Percentiles rank a stretch among this genome's conserved stretches.
phyloP scores from a whole-genome alignment of 2,797 vertebrate genomes.

The Sphaeramia orbicularis region DNA sequence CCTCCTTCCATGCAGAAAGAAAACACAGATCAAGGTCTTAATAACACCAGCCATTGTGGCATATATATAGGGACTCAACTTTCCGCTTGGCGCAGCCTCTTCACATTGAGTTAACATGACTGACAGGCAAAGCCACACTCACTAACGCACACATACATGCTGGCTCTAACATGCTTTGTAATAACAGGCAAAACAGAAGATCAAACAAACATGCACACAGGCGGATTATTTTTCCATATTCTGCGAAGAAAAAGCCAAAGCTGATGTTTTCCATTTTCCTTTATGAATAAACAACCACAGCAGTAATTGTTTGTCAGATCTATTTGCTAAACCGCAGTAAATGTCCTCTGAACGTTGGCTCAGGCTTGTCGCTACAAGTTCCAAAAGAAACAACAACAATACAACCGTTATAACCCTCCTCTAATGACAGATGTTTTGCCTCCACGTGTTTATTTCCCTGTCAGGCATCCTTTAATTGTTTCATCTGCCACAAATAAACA shows the following conservation, averaged over 20 bases:
- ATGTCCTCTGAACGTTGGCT: constrained; percentile 9
- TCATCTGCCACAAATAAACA: constrained; percentile 72
- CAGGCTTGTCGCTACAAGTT: constrained; percentile 15
- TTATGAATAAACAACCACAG: constrained; percentile 41
- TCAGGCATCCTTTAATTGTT: constrained; percentile 76
- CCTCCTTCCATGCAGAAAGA: constrained; percentile 71
- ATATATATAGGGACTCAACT: constrained; percentile 72
- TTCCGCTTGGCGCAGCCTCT: constrained; percentile 73
- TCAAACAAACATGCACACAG: constrained; percentile 50
- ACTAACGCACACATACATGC: constrained; percentile 34
- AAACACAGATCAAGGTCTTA: constrained; percentile 78
- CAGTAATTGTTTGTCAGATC: constrained; percentile 59
- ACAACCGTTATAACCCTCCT: constrained; percentile 11
- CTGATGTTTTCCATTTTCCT: constrained; percentile 6
- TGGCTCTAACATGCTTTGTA: constrained; percentile 40
- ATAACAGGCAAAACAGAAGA: constrained; percentile 43
- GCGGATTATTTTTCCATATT: constrained; percentile 6
- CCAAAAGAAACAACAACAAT: constrained; percentile 33
- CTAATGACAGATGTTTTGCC: constrained; percentile 59
- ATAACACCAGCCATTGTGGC: constrained; percentile 75
- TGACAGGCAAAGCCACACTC: constrained; percentile 70
- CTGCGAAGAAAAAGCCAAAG: constrained; percentile 4
- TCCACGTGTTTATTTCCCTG: constrained; percentile 71
- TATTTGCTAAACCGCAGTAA: background rate
- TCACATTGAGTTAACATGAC: constrained; percentile 79